These are phyloP conservation scores for Psophia crepitans DNA, from an alignment of 2,113 vertebrate genomes.

Conservation along the genomic window DNA sequence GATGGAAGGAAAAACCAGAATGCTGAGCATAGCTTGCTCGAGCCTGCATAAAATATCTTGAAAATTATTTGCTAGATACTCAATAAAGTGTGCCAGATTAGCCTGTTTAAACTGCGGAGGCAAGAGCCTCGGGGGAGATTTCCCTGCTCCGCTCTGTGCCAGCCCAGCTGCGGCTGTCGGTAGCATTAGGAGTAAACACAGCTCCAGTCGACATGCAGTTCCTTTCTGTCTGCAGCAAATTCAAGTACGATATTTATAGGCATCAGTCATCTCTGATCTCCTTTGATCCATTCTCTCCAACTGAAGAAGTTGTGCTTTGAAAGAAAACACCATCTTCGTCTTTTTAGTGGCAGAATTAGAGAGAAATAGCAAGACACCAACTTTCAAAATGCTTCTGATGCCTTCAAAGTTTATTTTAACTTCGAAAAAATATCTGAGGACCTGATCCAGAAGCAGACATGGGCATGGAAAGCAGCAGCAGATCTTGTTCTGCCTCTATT, in stretches of 20 bases:
- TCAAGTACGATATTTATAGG: background rate
- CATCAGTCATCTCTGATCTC: background rate
- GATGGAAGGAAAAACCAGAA: background rate
- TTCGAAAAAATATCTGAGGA: background rate
- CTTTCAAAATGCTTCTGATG: background rate
- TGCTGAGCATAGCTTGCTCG: background rate
- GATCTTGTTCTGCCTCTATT: background rate
- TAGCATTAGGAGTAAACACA: background rate
- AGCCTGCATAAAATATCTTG: background rate
- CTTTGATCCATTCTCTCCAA: slow-evolving; percentile 40
- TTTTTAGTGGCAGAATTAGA: background rate
- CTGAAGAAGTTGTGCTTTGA: background rate
- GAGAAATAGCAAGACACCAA: background rate
- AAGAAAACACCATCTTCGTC: background rate
- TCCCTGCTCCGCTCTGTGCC: background rate
- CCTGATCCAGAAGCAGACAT: background rate
- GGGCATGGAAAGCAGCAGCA: background rate
- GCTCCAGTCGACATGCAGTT: background rate
- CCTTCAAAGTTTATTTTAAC: slow-evolving; percentile 9
- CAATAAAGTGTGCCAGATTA: background rate
- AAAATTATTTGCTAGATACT: slow-evolving; percentile 30
- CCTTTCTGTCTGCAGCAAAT: slow-evolving; percentile 17
- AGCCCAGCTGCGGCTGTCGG: background rate
- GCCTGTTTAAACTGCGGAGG: background rate
- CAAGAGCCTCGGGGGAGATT: background rate